Percentiles rank a stretch among this genome's conserved stretches.
Evolutionary conservation across 2,113 vertebrate species (phyloP).

Genomic region (Tachuris rubrigastra): DNA sequence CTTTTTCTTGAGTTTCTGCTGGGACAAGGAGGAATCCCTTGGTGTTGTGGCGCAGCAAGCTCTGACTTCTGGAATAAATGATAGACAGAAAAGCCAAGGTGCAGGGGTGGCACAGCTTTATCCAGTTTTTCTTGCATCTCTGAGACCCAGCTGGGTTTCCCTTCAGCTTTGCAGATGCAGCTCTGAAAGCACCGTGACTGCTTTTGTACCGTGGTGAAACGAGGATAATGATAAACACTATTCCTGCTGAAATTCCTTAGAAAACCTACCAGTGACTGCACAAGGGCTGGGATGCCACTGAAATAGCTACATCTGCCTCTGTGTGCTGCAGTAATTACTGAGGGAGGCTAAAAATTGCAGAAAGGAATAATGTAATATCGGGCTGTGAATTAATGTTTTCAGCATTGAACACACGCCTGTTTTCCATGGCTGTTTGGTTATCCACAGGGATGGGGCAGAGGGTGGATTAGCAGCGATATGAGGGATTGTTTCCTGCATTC

Average conservation of each 20-base stretch:
- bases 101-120: not conserved
- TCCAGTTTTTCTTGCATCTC: not conserved
- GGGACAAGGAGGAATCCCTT: not conserved
- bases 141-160: not conserved
- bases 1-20: not conserved
- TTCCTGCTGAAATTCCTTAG: not conserved
- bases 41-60: not conserved
- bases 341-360: not conserved
- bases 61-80: not conserved
- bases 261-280: not conserved
- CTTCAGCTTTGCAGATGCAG: not conserved
- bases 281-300: not conserved
- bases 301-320: not conserved
- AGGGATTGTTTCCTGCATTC: not conserved
- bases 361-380: not conserved
- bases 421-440: not conserved
- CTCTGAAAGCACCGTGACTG: not conserved
- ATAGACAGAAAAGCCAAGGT: not conserved
- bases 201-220: not conserved
- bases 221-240: not conserved
- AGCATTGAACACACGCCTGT: accelerated
- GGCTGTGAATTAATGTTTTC: not conserved
- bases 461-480: not conserved
- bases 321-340: not conserved
- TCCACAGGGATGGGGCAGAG: not conserved